These are phyloP conservation scores for Steinernema feltiae DNA, from an alignment of 1,140 invertebrate species.

Conservation along the genomic window DNA sequence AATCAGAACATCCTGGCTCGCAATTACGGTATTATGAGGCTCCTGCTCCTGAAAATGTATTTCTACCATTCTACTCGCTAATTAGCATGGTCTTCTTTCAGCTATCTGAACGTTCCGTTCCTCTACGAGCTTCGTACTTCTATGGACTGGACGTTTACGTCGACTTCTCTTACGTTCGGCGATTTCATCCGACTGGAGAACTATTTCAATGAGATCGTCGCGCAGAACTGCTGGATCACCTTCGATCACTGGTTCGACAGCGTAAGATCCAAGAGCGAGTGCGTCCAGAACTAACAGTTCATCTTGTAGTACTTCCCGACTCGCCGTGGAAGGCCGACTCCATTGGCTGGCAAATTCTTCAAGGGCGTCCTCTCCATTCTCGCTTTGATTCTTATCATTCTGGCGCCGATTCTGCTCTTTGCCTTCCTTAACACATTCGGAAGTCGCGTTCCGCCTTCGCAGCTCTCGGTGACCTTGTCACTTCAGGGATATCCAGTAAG, in stretches of 20 bases:
- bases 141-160: neutral
- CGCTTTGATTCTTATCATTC: neutral
- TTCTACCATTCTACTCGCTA: neutral
- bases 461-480: neutral
- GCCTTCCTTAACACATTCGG: neutral
- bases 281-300: neutral
- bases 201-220: neutral
- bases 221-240: constrained; percentile 10
- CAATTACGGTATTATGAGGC: neutral
- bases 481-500: neutral
- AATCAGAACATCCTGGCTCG: constrained; percentile 1
- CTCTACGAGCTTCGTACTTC: constrained; percentile 3
- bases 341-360: neutral
- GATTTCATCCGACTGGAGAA: constrained; percentile 8
- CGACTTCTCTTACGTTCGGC: neutral
- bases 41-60: neutral
- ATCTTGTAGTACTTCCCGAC: neutral
- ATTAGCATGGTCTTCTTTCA: neutral
- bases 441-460: neutral
- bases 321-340: neutral
- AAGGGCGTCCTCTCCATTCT: constrained; percentile 2
- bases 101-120: constrained; percentile 3
- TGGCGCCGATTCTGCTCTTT: neutral
- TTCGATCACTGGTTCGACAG: constrained; percentile 11
- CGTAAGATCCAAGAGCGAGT: neutral